Evolutionary conservation across 2,888 invertebrate species (phyloP).

Genomic region (Rhagium mordax): DNA sequence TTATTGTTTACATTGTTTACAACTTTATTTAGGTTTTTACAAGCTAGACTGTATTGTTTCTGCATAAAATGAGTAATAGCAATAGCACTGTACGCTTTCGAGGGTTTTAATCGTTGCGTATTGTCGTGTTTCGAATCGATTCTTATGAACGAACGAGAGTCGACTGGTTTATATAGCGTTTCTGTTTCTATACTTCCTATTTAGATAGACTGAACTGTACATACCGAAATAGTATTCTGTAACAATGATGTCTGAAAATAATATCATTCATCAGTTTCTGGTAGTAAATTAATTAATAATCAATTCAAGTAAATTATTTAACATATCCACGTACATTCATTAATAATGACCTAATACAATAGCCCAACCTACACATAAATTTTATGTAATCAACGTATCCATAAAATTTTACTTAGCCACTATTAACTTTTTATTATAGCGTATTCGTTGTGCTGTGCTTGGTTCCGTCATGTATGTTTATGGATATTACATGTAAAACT

Average conservation of each 20-base stretch:
- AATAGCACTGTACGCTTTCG: too few species aligned
- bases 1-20: too few species aligned
- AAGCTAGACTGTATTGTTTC: too few species aligned
- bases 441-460: not conserved
- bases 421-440: not conserved
- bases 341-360: constrained; percentile 20
- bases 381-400: constrained; percentile 6
- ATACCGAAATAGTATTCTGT: too few species aligned
- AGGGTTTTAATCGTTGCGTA: too few species aligned
- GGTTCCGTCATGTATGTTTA: not conserved
- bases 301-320: not conserved
- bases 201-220: not conserved
- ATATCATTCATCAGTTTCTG: not conserved
- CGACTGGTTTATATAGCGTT: too few species aligned
- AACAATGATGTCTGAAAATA: too few species aligned
- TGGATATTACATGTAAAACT: not conserved
- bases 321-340: not conserved
- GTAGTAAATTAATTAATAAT: not conserved
- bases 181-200: too few species aligned
- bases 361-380: constrained; percentile 1
- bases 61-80: too few species aligned
- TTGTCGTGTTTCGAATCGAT: too few species aligned
- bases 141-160: too few species aligned
- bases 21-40: too few species aligned
- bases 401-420: constrained; percentile 3